These are phyloP conservation scores for Thinocorus orbignyianus DNA, from an alignment of 2,113 vertebrate species.

Conservation along the genomic window DNA sequence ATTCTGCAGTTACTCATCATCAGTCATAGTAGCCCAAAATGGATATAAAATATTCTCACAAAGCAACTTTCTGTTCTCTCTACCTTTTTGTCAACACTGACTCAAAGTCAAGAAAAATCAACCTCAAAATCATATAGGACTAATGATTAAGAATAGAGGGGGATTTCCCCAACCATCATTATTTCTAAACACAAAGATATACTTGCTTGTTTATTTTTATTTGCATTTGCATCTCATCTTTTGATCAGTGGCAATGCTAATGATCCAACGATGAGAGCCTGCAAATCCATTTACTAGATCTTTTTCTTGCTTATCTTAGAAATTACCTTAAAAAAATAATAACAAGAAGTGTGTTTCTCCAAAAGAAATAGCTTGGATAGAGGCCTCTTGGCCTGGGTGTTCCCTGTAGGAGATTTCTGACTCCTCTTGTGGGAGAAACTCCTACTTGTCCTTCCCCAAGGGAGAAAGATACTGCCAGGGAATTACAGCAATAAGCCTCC, in stretches of 20 bases:
- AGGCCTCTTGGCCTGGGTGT: conserved; percentile 9
- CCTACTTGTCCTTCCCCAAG: conserved; percentile 8
- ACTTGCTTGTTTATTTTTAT: not conserved
- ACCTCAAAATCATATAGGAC: not conserved
- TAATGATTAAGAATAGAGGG: not conserved
- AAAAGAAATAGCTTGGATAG: not conserved
- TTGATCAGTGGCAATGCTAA: not conserved
- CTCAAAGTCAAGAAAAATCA: not conserved
- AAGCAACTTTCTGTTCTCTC: not conserved
- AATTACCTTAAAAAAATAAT: not conserved
- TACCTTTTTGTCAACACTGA: not conserved
- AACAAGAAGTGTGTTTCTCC: not conserved
- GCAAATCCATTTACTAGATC: not conserved
- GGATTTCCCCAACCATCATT: not conserved
- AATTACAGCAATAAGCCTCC: conserved; percentile 25
- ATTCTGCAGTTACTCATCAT: not conserved
- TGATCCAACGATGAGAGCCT: not conserved
- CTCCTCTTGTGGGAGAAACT: conserved; percentile 15
- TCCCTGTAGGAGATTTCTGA: conserved; percentile 17
- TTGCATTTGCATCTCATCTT: not conserved
- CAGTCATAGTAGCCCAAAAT: not conserved
- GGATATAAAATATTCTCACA: not conserved
- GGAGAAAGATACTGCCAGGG: conserved; percentile 23
- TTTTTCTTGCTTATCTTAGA: not conserved
- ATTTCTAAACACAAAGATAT: not conserved